phyloP scores from a whole-genome alignment of 53 echinoderm and acorn worm genomes.

The Antedon mediterranea region DNA sequence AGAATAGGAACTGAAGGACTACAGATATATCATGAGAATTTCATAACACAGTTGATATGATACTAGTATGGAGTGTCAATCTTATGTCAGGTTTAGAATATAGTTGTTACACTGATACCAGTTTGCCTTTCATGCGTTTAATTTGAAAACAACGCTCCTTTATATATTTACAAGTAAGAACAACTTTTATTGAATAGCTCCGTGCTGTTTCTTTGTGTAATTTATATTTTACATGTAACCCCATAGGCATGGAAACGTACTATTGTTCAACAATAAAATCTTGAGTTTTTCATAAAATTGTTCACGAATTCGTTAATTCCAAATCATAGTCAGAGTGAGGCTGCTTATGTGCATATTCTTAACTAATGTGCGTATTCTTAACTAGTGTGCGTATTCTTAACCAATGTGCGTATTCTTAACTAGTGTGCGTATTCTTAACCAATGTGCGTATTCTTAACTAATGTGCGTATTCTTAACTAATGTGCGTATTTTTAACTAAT shows the following conservation, averaged over 20 bases:
- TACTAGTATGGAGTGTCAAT: not conserved
- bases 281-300: not conserved
- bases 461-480: no score
- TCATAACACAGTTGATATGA: not conserved
- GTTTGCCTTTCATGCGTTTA: not conserved
- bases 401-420: no score
- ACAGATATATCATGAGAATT: not conserved
- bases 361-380: no score
- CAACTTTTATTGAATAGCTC: not conserved
- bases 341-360: no score
- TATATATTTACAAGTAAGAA: not conserved
- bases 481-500: no score
- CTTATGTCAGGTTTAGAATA: not conserved
- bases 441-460: no score
- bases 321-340: no score
- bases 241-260: not conserved
- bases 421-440: no score
- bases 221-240: not conserved
- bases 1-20: not conserved
- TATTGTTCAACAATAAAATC: not conserved
- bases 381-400: no score
- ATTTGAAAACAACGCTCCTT: not conserved
- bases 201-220: not conserved
- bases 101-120: not conserved
- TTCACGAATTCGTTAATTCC: not conserved